These are phyloP conservation scores for Lonchura striata DNA, from an alignment of 2,113 vertebrate genomes.

Conservation along the genomic window DNA sequence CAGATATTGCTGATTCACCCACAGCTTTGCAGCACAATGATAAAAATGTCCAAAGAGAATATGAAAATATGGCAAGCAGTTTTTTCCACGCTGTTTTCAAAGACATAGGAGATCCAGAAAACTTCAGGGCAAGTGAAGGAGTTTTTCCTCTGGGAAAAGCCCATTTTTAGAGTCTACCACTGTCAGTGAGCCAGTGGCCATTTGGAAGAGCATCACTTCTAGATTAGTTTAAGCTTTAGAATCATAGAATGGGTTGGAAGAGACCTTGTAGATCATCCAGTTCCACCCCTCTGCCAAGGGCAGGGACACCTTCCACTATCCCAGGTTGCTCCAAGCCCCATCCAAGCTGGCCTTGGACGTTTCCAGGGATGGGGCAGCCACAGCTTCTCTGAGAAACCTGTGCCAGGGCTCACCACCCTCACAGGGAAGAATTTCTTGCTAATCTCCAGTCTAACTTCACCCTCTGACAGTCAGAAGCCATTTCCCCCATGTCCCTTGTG, in stretches of 20 bases:
- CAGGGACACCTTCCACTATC: rapidly evolving
- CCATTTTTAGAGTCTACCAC: not conserved
- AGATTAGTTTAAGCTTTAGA: not conserved
- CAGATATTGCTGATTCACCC: not conserved
- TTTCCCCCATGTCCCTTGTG: not conserved
- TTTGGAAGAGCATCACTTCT: not conserved
- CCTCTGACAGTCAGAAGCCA: not conserved
- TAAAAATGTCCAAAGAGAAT: not conserved
- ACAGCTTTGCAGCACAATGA: not conserved
- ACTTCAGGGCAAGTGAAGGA: not conserved
- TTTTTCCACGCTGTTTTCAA: not conserved
- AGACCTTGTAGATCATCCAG: rapidly evolving
- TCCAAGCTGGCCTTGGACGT: not conserved
- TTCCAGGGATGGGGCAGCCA: not conserved
- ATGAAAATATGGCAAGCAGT: not conserved
- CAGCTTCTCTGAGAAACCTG: not conserved
- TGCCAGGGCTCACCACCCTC: rapidly evolving
- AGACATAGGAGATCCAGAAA: not conserved
- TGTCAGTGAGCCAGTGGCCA: not conserved
- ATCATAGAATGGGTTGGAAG: not conserved
- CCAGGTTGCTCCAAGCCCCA: not conserved
- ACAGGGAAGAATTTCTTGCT: not conserved
- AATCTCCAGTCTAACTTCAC: not conserved
- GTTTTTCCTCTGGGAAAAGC: not conserved
- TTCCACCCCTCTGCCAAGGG: not conserved